Base-by-base conservation (phyloP, 2,797 vertebrate genomes). In the Intellagama lesueurii region DNA sequence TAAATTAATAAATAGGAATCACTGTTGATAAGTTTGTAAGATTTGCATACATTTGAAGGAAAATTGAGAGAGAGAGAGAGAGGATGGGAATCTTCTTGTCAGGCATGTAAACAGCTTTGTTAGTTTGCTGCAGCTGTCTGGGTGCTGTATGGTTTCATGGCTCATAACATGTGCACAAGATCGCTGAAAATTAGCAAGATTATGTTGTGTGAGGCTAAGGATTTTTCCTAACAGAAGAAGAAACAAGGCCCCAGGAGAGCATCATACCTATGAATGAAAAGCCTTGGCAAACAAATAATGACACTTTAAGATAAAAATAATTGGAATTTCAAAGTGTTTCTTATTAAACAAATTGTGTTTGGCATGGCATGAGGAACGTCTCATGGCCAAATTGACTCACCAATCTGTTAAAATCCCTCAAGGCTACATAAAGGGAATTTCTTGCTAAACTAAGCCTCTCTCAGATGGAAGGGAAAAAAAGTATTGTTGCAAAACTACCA, bases 281-380 rank as follows among this genome's bases (percentile, higher is more conserved):
- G 70, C 40, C 49, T 81, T 60, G 60, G 60, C 2, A 47, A 77
- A 66, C n/a, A 40, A 32, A 56, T 16, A 86, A 77, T 24, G 5
- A 66, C 32, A 2, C n/a, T 86, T 49, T 44, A 30, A 60, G 68
- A 9, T 73, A 44, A 16, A 52, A 80, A 11, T 9, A 80, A 80
- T 26, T 87, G 22, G 6, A 22, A 78, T 35, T 52, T 70, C 30
- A 69, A 30, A 80, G n/a, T 35, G 69, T 80, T 80, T 52, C 60
- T 80, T 64, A 79, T 80, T 87, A 79, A 87, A 32, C 28, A 86
- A 78, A 80, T 78, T 26, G 64, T 11, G 24, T 69, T 44, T 87
- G 64, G 68, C 19, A 49, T 32, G 3, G 11, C 12, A 79, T 69
- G 73, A 47, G 30, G 60, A 87, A 32, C 68, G 69, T 87, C 22